These are phyloP conservation scores for Physeter macrocephalus DNA, from an alignment of 2,113 vertebrate species.

Conservation along the genomic window DNA sequence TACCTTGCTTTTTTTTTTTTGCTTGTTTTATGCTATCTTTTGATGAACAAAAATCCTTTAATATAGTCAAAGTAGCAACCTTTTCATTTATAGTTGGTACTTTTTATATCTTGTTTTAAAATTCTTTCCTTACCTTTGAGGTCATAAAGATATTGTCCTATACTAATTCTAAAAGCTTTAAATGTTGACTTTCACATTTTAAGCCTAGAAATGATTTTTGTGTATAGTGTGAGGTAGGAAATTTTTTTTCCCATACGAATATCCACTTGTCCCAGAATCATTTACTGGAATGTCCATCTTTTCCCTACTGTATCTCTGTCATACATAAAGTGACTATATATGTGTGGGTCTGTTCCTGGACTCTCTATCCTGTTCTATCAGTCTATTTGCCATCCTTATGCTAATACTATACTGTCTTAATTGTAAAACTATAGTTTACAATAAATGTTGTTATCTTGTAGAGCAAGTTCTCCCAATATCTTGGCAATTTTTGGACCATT, in stretches of 20 bases:
- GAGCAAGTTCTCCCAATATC: background rate
- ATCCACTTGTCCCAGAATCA: background rate
- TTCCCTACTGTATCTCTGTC: background rate
- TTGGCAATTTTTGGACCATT: background rate
- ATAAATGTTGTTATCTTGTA: background rate
- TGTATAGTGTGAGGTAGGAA: background rate
- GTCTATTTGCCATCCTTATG: background rate
- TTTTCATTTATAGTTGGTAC: background rate
- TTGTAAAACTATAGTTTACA: background rate
- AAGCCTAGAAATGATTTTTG: background rate
- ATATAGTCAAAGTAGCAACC: background rate
- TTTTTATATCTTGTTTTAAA: background rate
- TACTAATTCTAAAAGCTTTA: background rate
- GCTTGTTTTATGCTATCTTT: background rate
- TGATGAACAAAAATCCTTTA: background rate
- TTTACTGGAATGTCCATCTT: background rate
- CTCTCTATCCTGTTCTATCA: background rate
- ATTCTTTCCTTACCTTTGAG: background rate
- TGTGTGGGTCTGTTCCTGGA: background rate
- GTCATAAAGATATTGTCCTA: background rate
- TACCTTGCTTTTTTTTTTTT: background rate
- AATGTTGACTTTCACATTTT: background rate
- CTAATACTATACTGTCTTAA: background rate
- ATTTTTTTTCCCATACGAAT: background rate
- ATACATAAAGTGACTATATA: background rate